Base-by-base conservation (phyloP, 2,113 vertebrate species). In the Podarcis muralis region DNA sequence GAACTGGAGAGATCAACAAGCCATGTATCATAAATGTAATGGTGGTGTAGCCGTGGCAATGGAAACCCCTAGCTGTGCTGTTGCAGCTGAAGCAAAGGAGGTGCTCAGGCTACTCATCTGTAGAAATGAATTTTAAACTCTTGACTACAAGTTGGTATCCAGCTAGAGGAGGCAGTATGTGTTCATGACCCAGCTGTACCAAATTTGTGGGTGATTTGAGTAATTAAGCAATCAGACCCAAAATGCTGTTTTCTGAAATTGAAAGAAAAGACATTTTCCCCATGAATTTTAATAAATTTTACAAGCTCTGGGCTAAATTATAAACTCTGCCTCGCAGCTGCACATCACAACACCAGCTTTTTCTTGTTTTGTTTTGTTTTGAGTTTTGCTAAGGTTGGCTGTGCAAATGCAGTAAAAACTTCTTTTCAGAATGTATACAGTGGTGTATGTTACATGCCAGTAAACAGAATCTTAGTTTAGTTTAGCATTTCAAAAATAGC, bases 141-240 rank as follows among this genome's bases (percentile, higher is more conserved):
- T 86, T 71, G 23, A 76, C 87, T 71, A 87, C 86, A 90, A 85
- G 80, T 89, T 90, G 1, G 0, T 82, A 9, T 85, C 93, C 59
- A 15, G 66, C 69, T 68, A 69, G 53, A 91, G 90, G 5, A 11
- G 16, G 4, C 88, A 48, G 25, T 81, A 74, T 91, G 32, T 85
- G 87, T n/a, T 93, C 91, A 65, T 92, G 91, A 93, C 91, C 81
- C 90, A 93, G 86, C 89, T 94, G 89, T 92, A 89, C 83, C 68
- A 85, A 83, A 86, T 93, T 95, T 94, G 77, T 92, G 93, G 32
- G 89, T 92, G 93, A 87, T 85, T 89, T 53, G 87, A 93, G 87
- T 85, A 95, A 94, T 95, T 95, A 95, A 94, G n/a, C 53, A 93
- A 95, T 93, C 90, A 93, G 71, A 89, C 92, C 86, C 91, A 92